Evolutionary conservation across 2,888 invertebrate genomes (phyloP), one percentile per base, ranked within the genome.

Genomic region (Diaphora mendica): DNA sequence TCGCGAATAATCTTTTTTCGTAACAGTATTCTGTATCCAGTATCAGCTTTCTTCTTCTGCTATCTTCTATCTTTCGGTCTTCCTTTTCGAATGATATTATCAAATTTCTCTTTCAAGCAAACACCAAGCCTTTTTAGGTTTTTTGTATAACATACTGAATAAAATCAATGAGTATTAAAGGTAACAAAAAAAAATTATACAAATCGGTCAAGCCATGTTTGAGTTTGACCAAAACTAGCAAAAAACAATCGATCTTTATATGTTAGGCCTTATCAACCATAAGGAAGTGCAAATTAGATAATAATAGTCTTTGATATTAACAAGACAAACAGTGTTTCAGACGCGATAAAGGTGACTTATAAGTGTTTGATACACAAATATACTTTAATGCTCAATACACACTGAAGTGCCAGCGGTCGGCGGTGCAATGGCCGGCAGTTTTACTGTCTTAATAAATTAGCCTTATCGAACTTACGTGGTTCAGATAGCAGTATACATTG

Each of bases 351-450:
- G n/a, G 51, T 55, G 51, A 55, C 51, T 11, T 55, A 51, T 51
- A n/a, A n/a, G 9, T 55, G 23, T 55, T 55, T 55, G 30, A 55
- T 69, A 39, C 62, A 62, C 42, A 75, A 73, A 59, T 72, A 75
- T 68, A 80, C 75, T 82, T 75, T 75, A 64, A 69, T 23, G n/a
- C n/a, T n/a, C 51, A 55, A 55, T 55, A 55, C 51, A n/a, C 51
- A 55, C n/a, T 9, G n/a, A 55, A n/a, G 23, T 23, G 8, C 23
- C 51, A 55, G 51, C 51, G 51, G 51, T 55, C n/a, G 23, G 7
- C n/a, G n/a, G 51, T 55, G 51, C 51, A 55, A 55, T 23, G 23
- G 8, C n/a, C 48, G 48, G 1, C 20, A 48, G 48, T 1, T 55
- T 55, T 3, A 55, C 9, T 55, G 51, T 55, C 51, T 2, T n/a